phyloP scores from a whole-genome alignment of 2,888 invertebrate species.

The Xylota segnis region DNA sequence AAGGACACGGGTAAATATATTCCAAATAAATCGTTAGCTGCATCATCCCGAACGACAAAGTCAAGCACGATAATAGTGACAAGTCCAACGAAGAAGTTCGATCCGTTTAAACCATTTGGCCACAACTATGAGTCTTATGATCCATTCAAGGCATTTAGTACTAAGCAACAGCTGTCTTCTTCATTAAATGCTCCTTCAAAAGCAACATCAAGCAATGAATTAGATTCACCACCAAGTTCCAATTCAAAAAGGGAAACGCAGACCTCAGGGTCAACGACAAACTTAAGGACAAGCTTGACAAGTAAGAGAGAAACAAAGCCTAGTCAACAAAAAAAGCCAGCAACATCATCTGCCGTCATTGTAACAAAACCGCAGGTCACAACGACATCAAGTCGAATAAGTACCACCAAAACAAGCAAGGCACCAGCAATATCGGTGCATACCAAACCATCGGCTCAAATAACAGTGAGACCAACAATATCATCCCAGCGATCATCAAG shows the following conservation, averaged over 20 bases:
- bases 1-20: conserved; percentile 7
- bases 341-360: background rate
- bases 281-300: background rate
- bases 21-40: background rate
- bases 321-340: background rate
- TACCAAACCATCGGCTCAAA: background rate
- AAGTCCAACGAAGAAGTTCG: background rate
- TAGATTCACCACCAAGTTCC: background rate
- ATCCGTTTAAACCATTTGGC: conserved; percentile 8
- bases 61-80: background rate
- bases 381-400: background rate
- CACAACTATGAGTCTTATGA: background rate
- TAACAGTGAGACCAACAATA: background rate
- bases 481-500: background rate
- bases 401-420: background rate
- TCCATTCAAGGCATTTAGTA: conserved; percentile 17
- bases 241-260: conserved; percentile 24
- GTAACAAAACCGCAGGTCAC: background rate
- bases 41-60: background rate
- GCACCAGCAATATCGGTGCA: background rate
- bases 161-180: background rate
- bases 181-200: background rate
- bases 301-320: conserved; percentile 11
- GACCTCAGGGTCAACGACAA: background rate
- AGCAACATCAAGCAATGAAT: background rate